Base-by-base conservation (phyloP, 2,888 invertebrate genomes). In the Dicranocentrus wangi region DNA sequence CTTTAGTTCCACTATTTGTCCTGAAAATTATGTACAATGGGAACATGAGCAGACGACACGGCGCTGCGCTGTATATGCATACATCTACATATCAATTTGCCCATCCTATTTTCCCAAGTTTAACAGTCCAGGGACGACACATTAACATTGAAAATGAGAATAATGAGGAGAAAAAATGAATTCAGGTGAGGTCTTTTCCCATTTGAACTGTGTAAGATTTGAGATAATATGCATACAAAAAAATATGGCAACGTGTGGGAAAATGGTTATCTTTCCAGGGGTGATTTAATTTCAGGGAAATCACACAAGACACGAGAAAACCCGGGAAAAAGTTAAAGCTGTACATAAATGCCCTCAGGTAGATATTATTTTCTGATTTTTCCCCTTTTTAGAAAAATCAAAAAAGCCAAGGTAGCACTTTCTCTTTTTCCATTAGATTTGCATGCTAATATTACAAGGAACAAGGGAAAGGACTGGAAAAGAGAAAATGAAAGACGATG, bases 1-100 rank as follows among this genome's bases (percentile, higher is more conserved):
- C 8, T 51, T n/a, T 51, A 63, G 63, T 42, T 63, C 63, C 39
- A 63, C 63, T 63, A 42, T 39, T 63, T 63, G 63, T 42, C 10
- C 63, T 39, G 39, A 63, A 63, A 63, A 42, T 63, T n/a, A n/a
- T 39, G 63, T 63, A 63, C 42, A 63, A 63, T 63, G 61, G 19
- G 25, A 51, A 25, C 21, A 51, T 27, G 39, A 13, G 25, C 7
- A 60, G 60, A 60, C 27, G 3, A 21, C 19, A 58, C 27, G 61
- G 17, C 23, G 13, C 19, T 19, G n/a, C 28, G 21, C 63, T 2
- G 10, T 39, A 61, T 32, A 28, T 61, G 61, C 61, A 61, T 61
- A 61, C 2, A 61, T 61, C 61, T 61, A 61, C 61, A 61, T 61
- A 61, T 61, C 61, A 61, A 61, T 27, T 61, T 19, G 3, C 7